Conservation (phyloP, 2,888 invertebrate species). For the Drosophila falleni region DNA sequence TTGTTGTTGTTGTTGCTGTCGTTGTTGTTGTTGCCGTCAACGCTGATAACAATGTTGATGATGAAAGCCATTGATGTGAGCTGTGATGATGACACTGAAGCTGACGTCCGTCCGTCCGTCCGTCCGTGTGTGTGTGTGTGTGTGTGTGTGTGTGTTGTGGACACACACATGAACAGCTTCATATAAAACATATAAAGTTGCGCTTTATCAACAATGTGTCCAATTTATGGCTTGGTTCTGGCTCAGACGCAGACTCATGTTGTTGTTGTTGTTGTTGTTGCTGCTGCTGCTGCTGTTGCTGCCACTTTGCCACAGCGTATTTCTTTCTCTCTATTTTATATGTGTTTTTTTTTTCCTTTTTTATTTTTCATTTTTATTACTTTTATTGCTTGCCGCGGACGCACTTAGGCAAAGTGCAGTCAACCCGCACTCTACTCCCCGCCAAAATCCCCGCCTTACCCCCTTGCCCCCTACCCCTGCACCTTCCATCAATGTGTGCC, state of each 20-base stretch:
- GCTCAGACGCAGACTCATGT: conserved; percentile 5
- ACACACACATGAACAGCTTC: conserved; percentile 65
- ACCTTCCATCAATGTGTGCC: background rate
- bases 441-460: background rate
- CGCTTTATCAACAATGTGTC: conserved; percentile 79
- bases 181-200: conserved; percentile 79
- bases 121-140: conserved; percentile 4
- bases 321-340: background rate
- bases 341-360: background rate
- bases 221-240: conserved; percentile 68
- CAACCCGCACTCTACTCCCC: conserved; percentile 41
- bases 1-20: conserved; percentile 47
- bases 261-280: conserved; percentile 18
- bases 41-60: conserved; percentile 78
- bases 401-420: conserved; percentile 68
- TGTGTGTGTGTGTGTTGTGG: conserved; percentile 9
- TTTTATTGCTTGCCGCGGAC: conserved; percentile 63
- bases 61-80: conserved; percentile 79
- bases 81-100: conserved; percentile 57
- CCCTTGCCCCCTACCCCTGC: too few species aligned
- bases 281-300: conserved; percentile 15
- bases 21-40: conserved; percentile 50
- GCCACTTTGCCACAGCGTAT: conserved; percentile 38
- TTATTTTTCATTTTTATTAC: conserved; percentile 48
- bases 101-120: conserved; percentile 26